These are phyloP conservation scores for Reinhardtius hippoglossoides DNA, from an alignment of 2,113 vertebrate species.

Conservation along the genomic window DNA sequence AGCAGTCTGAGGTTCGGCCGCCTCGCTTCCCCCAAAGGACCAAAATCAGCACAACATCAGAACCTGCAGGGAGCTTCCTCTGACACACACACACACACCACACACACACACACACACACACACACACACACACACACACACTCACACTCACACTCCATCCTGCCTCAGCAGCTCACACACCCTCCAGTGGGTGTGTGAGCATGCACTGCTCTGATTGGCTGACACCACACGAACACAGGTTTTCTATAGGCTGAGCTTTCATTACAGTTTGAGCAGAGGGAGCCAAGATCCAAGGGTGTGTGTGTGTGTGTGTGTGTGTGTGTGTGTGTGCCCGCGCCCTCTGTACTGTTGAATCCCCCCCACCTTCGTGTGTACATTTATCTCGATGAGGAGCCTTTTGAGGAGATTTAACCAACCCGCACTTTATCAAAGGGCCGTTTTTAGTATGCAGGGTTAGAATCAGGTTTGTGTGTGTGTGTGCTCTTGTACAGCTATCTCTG, in stretches of 20 bases:
- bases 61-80: slow-evolving; percentile 49
- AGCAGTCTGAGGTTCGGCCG: slow-evolving; percentile 61
- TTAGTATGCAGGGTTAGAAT: too few relatives aligned
- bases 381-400: too few relatives aligned
- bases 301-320: neutral
- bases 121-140: neutral
- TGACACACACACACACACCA: slow-evolving; percentile 4
- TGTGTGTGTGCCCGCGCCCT: too few relatives aligned
- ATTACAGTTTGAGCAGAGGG: slow-evolving; percentile 28
- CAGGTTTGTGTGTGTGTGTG: too few relatives aligned
- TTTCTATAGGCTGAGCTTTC: slow-evolving; percentile 52
- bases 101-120: slow-evolving; percentile 12
- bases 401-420: too few relatives aligned
- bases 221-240: slow-evolving; percentile 7
- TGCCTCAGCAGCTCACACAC: slow-evolving; percentile 45
- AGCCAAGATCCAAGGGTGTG: neutral
- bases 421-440: too few relatives aligned
- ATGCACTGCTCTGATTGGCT: slow-evolving; percentile 56
- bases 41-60: slow-evolving; percentile 71
- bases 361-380: too few relatives aligned
- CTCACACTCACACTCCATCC: slow-evolving; percentile 6
- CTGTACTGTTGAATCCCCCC: too few relatives aligned
- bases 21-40: slow-evolving; percentile 57
- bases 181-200: slow-evolving; percentile 73
- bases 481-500: too few relatives aligned